These are phyloP conservation scores for Thaumetopoea pityocampa DNA, from an alignment of 1,140 invertebrate genomes.

Conservation along the genomic window DNA sequence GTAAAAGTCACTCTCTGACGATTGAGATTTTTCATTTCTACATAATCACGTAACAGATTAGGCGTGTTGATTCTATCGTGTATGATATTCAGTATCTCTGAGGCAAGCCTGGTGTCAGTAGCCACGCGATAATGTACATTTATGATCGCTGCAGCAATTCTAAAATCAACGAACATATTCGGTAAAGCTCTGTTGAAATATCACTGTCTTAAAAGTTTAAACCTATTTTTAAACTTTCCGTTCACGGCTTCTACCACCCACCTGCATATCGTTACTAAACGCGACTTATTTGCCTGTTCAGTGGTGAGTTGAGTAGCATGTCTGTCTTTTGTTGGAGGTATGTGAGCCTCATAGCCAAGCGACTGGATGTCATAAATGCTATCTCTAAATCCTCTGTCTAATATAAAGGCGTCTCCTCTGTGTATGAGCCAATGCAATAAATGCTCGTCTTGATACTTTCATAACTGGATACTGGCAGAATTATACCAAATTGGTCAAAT, in stretches of 20 bases:
- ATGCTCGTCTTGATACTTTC: background rate
- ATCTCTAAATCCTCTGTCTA: conserved; percentile 1
- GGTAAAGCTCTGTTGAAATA: too few species aligned
- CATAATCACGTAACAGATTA: conserved; percentile 9
- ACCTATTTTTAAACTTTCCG: too few species aligned
- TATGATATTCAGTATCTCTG: conserved; percentile 1
- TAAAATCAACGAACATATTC: too few species aligned
- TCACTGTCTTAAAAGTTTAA: too few species aligned
- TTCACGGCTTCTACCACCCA: too few species aligned
- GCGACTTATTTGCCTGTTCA: too few species aligned
- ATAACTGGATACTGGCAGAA: too few species aligned
- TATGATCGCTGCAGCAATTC: background rate
- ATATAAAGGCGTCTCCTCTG: background rate
- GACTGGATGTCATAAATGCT: background rate
- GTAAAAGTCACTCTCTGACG: conserved; percentile 3
- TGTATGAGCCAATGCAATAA: background rate
- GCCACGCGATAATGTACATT: conserved; percentile 4
- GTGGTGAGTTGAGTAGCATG: too few species aligned
- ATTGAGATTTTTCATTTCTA: conserved; percentile 8
- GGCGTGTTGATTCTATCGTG: background rate
- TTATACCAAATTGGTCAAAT: too few species aligned
- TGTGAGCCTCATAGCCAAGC: background rate
- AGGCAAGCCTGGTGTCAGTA: background rate
- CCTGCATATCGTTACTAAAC: too few species aligned
- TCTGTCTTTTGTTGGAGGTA: too few species aligned